Base-by-base conservation (phyloP, 1,140 invertebrate genomes). In the Hycleus cichorii region DNA sequence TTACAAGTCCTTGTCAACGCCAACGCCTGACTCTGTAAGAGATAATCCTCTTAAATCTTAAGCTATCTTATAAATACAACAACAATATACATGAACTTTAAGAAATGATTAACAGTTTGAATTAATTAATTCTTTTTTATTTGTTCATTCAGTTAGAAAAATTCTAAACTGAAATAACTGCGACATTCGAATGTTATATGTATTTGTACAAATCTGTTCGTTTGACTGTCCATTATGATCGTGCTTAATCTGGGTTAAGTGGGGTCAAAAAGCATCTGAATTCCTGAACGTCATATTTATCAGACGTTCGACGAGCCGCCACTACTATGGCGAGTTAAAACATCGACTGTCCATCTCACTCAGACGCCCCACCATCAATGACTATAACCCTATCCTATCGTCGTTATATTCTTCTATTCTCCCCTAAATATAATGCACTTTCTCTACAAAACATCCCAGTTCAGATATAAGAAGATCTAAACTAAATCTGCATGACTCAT, bases 11-110 rank as follows among this genome's bases (percentile, higher is more conserved):
- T 81, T 69, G 81, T 83, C 69, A 83, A 68, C 48, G 75, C 80
- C 68, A 83, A 68, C 48, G 82, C 81, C 65, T 81, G 84, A 73
- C 72, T 85, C 81, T 83, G 76, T 9, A 81, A 81, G 45, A 55
- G 58, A 65, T 62, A 62, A 60, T 59, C 49, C 7, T 32, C 32
- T 32, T 44, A 57, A 48, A 48, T 55, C 39, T 57, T 61, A 18
- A 57, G 48, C 39, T 40, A 25, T 57, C 47, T 27, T 25, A 45
- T 54, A 32, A 32, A 32, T 32, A 32, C 7, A 5, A 32, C n/a
- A 27, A 54, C 51, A 24, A 52, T 18, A 10, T 43, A 52, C 49
- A 53, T 7, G 32, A 18, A 18, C 32, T 5, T 32, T 32, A 32
- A 32, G 4, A 32, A 32, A 5, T 32, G 32, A 32, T 32, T 5